Percentiles rank a stretch among this genome's conserved stretches.
Evolutionary conservation across 2,797 vertebrate genomes (phyloP).

Genomic region (Phrynocephalus forsythii): DNA sequence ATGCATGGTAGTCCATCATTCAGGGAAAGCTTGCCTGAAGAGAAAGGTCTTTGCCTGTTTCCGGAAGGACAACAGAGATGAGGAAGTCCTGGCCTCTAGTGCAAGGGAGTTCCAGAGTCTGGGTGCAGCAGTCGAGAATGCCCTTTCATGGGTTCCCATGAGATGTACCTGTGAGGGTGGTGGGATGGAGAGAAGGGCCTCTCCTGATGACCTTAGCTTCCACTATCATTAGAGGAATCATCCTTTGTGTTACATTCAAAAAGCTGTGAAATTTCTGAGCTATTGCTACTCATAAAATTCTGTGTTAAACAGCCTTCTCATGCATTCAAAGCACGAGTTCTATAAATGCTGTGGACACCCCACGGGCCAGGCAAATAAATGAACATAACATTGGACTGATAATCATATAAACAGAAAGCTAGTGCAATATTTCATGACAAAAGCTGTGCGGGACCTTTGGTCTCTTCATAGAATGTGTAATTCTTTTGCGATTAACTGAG

Average conservation of each 20-base stretch:
- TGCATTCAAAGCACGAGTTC: conserved; percentile 1
- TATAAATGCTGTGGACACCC: not conserved
- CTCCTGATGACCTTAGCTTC: not conserved
- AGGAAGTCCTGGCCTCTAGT: too few species aligned
- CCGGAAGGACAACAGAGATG: too few species aligned
- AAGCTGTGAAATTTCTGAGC: not conserved
- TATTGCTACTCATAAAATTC: not conserved
- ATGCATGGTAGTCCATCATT: too few species aligned
- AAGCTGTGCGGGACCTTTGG: conserved; percentile 2
- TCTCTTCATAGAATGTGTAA: not conserved
- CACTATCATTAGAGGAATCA: not conserved
- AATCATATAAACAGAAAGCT: conserved; percentile 13
- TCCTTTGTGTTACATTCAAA: not conserved
- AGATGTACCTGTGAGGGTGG: too few species aligned
- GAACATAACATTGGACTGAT: not conserved
- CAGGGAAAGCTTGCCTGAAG: too few species aligned
- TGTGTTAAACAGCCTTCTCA: not conserved
- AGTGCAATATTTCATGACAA: conserved; percentile 13
- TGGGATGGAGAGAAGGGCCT: too few species aligned
- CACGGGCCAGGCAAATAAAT: conserved; percentile 14
- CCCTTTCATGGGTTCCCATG: too few species aligned
- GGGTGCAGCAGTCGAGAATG: too few species aligned
- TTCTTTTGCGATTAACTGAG: conserved; percentile 3
- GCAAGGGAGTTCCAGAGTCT: too few species aligned
- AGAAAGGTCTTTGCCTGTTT: too few species aligned